phyloP scores from a whole-genome alignment of 2,888 invertebrate genomes.

The Chymomyza caudatula region DNA sequence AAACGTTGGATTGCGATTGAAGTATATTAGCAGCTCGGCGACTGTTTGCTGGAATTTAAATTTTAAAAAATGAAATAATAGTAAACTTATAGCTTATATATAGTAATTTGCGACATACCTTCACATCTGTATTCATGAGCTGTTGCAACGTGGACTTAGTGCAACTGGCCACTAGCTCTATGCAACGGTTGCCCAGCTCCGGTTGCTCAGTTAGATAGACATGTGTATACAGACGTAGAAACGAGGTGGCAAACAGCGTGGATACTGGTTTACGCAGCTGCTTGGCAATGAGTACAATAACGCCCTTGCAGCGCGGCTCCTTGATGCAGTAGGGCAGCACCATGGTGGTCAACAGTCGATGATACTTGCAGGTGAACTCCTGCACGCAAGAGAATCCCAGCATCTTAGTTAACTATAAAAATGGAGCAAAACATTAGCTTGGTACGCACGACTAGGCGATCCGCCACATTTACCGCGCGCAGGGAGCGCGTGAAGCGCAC shows the following conservation, averaged over 20 bases:
- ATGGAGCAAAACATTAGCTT: neutral
- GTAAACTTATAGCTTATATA: neutral
- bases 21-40: slow-evolving; percentile 76
- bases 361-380: slow-evolving; percentile 85
- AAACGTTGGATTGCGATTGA: slow-evolving; percentile 76
- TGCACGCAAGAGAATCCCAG: slow-evolving; percentile 84
- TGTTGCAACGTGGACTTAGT: slow-evolving; percentile 80
- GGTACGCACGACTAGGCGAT: neutral
- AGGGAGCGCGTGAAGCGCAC: slow-evolving; percentile 69
- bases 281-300: slow-evolving; percentile 79
- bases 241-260: slow-evolving; percentile 83
- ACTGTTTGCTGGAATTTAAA: slow-evolving; percentile 74
- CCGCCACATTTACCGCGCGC: slow-evolving; percentile 57
- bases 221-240: slow-evolving; percentile 85
- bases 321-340: slow-evolving; percentile 81
- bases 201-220: slow-evolving; percentile 83
- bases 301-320: slow-evolving; percentile 78
- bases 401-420: slow-evolving; percentile 80
- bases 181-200: slow-evolving; percentile 81
- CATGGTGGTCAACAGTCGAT: slow-evolving; percentile 84
- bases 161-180: slow-evolving; percentile 81
- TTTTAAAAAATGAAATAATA: slow-evolving; percentile 5
- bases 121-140: slow-evolving; percentile 82
- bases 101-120: slow-evolving; percentile 67
- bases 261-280: slow-evolving; percentile 75